phyloP scores from a whole-genome alignment of 2,113 vertebrate genomes.

The Lophochroa leadbeateri region DNA sequence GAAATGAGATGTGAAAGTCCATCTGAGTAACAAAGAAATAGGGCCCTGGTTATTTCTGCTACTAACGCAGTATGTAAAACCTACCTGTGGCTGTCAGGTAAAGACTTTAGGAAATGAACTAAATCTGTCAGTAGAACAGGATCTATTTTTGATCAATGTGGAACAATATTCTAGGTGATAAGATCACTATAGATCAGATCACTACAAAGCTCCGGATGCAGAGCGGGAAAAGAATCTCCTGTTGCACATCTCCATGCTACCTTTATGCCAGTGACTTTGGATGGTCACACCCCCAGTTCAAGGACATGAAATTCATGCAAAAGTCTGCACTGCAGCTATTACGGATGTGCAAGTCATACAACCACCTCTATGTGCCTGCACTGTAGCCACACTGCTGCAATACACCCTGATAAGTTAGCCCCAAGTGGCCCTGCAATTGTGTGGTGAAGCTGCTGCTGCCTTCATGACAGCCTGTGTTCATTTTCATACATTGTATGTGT shows the following conservation, averaged over 20 bases:
- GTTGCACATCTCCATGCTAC: background rate
- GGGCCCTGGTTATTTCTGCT: background rate
- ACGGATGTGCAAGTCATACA: background rate
- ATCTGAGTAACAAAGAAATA: conserved; percentile 42
- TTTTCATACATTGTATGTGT: background rate
- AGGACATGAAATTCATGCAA: background rate
- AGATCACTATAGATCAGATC: background rate
- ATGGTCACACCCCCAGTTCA: background rate
- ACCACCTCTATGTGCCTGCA: background rate
- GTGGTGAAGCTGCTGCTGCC: background rate
- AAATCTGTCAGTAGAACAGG: background rate
- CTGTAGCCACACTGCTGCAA: background rate
- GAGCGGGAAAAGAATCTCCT: background rate
- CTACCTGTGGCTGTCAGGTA: background rate
- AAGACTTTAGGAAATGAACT: background rate
- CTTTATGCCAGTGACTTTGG: background rate
- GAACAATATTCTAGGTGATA: background rate
- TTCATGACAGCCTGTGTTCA: background rate
- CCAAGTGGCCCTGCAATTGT: fast-evolving
- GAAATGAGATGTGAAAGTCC: conserved; percentile 2
- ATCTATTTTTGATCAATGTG: background rate
- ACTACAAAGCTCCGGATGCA: background rate
- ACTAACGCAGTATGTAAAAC: background rate
- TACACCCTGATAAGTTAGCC: background rate
- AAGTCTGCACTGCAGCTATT: background rate